phyloP scores from a whole-genome alignment of 2,113 vertebrate genomes.

The Amia ocellicauda region DNA sequence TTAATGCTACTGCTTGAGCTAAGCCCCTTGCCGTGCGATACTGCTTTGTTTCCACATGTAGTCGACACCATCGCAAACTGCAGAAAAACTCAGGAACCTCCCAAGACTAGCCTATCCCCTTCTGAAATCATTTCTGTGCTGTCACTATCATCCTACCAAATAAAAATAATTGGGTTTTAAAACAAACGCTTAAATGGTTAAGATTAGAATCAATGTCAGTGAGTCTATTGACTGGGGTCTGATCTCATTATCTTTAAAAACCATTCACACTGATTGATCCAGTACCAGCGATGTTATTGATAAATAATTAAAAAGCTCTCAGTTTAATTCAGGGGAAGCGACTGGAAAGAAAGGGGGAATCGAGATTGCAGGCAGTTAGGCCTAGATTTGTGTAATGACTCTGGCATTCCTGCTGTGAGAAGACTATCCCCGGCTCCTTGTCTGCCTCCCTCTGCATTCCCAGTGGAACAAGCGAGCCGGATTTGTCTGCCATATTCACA shows the following conservation, averaged over 20 bases:
- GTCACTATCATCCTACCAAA: slow-evolving; percentile 40
- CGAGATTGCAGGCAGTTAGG: slow-evolving; percentile 69
- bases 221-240: slow-evolving; percentile 52
- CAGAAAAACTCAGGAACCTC: not conserved
- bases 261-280: slow-evolving; percentile 69
- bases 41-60: not conserved
- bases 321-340: slow-evolving; percentile 71
- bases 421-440: slow-evolving; percentile 62
- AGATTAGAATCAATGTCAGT: slow-evolving; percentile 68
- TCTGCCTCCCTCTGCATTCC: slow-evolving; percentile 71
- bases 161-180: slow-evolving; percentile 60
- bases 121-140: slow-evolving; percentile 53
- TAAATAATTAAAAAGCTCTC: slow-evolving; percentile 87
- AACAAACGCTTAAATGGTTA: slow-evolving; percentile 50
- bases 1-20: not conserved
- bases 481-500: slow-evolving; percentile 88
- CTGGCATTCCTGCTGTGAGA: slow-evolving; percentile 67
- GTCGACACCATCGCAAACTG: not conserved
- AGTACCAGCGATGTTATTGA: slow-evolving; percentile 73
- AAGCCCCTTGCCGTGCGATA: not conserved
- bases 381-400: slow-evolving; percentile 78
- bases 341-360: slow-evolving; percentile 62
- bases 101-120: slow-evolving; percentile 28
- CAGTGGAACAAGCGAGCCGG: slow-evolving; percentile 77
- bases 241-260: slow-evolving; percentile 73